A percentile compares a stretch with the other conserved stretches of the same genome.
These are phyloP conservation scores for Leguminivora glycinivorella DNA, from an alignment of 1,140 invertebrate species.

Conservation along the genomic window DNA sequence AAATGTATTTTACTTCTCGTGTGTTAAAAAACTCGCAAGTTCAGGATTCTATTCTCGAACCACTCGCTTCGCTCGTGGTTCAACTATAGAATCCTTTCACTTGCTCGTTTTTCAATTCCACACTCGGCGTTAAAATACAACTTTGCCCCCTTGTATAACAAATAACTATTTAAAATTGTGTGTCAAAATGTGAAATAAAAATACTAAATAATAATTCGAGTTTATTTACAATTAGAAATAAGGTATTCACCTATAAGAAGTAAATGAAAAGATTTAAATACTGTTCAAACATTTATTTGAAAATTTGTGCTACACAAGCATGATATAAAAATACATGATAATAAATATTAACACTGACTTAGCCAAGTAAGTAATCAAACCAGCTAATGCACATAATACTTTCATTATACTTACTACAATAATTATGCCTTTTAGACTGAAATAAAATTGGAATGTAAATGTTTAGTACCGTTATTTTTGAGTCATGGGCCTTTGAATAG, in stretches of 20 bases:
- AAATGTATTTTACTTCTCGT: too few relatives aligned
- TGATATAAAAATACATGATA: conserved; percentile 74
- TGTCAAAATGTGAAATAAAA: neutral
- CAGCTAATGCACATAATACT: conserved; percentile 74
- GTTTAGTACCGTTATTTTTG: conserved; percentile 21
- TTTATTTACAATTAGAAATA: neutral
- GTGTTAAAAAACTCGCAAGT: too few relatives aligned
- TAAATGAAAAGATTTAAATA: conserved; percentile 37
- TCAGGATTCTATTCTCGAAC: too few relatives aligned
- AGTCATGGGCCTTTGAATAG: neutral
- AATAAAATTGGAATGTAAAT: conserved; percentile 63
- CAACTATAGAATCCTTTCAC: too few relatives aligned
- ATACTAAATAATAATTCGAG: neutral
- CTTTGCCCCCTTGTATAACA: too few relatives aligned
- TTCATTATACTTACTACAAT: conserved; percentile 63
- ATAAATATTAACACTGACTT: conserved; percentile 76
- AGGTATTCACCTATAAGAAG: conserved; percentile 19
- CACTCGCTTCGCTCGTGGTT: too few relatives aligned
- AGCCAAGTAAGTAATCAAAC: conserved; percentile 61
- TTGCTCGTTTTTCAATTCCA: too few relatives aligned
- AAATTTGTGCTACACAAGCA: conserved; percentile 77
- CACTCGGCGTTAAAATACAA: too few relatives aligned
- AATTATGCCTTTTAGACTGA: conserved; percentile 46
- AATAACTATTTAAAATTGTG: too few relatives aligned
- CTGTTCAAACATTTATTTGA: conserved; percentile 74